Conservation (phyloP, 2,888 invertebrate genomes). For the Steinernema scapterisci region DNA sequence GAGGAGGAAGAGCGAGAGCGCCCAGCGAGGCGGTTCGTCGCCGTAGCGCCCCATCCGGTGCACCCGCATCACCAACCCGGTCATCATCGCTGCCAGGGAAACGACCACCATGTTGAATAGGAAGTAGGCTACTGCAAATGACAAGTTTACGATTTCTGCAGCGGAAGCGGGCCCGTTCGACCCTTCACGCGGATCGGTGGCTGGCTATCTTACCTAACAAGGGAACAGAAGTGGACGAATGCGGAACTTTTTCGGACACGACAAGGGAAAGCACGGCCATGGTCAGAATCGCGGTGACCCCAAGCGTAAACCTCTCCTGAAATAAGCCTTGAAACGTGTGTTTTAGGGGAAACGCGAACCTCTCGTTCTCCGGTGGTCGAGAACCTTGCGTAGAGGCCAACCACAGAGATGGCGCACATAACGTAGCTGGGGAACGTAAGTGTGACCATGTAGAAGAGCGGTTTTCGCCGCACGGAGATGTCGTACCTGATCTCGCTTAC, state of each 20-base stretch:
- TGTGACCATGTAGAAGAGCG: constrained; percentile 65
- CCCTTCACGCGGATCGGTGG: not conserved
- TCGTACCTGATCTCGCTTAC: constrained; percentile 61
- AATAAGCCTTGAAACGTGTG: too few species aligned
- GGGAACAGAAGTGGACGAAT: constrained; percentile 62
- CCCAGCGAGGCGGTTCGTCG: constrained; percentile 53
- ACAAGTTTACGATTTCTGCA: too few species aligned
- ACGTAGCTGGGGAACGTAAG: constrained; percentile 63
- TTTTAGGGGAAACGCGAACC: constrained; percentile 45
- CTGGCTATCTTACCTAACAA: constrained; percentile 53
- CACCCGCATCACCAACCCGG: constrained; percentile 58
- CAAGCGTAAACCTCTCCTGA: constrained; percentile 62
- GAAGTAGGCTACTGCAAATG: constrained; percentile 60
- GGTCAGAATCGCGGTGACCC: constrained; percentile 64
- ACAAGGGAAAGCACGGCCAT: constrained; percentile 65
- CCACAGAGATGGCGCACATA: constrained; percentile 63
- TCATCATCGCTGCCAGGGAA: constrained; percentile 60
- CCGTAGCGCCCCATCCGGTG: constrained; percentile 57
- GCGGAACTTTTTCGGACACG: constrained; percentile 64
- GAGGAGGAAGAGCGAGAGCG: constrained; percentile 48
- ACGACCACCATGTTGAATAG: constrained; percentile 65
- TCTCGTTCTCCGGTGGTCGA: constrained; percentile 61
- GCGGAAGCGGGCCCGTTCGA: not conserved
- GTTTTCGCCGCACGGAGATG: constrained; percentile 60
- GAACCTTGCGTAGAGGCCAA: constrained; percentile 63